These are phyloP conservation scores for Cyprinodon diabolis DNA, from an alignment of 2,797 vertebrate species.

Conservation along the genomic window DNA sequence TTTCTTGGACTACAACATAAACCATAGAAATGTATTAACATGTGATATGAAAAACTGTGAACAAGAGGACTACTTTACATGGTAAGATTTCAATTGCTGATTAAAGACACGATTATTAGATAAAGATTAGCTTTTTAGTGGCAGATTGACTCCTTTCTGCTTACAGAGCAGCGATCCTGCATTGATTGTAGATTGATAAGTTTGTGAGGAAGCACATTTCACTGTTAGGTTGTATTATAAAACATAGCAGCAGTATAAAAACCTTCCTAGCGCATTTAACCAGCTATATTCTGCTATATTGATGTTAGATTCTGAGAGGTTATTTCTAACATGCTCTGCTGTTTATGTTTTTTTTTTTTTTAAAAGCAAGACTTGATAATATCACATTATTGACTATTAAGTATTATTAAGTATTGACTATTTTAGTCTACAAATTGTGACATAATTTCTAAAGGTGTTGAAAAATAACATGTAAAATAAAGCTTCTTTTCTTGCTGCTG, in stretches of 20 bases:
- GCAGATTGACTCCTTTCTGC: conserved; percentile 44
- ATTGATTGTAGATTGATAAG: conserved; percentile 41
- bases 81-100: conserved; percentile 15
- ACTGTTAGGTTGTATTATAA: conserved; percentile 25
- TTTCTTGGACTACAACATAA: background rate
- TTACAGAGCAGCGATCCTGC: conserved; percentile 38
- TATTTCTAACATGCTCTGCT: conserved; percentile 10
- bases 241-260: conserved; percentile 32
- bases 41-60: background rate
- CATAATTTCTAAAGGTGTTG: background rate
- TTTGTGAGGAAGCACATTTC: conserved; percentile 20
- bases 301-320: conserved; percentile 11
- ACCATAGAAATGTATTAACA: background rate
- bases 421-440: background rate
- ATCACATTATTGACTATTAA: background rate
- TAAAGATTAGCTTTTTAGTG: conserved; percentile 27
- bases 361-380: conserved; percentile 2
- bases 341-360: background rate
- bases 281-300: background rate
- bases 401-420: background rate
- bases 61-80: background rate
- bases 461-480: background rate
- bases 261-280: conserved; percentile 37
- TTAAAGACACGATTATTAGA: conserved; percentile 14
- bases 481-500: background rate